Conservation (phyloP, 2,888 invertebrate genomes). For the Nymphalis urticae region DNA sequence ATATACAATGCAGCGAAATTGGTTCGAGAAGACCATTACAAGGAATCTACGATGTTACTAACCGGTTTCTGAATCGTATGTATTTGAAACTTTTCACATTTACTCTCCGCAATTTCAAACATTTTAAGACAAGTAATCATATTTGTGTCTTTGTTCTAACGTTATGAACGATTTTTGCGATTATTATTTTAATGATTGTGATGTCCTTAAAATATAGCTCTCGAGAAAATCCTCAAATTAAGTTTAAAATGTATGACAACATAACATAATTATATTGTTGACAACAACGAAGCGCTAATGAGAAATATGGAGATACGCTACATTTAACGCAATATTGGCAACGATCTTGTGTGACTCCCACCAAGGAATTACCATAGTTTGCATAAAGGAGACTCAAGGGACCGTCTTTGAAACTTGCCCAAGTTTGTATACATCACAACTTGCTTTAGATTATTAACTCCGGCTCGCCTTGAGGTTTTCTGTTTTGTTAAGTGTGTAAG, state of each 20-base stretch:
- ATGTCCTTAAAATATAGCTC: neutral
- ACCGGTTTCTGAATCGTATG: slow-evolving; percentile 42
- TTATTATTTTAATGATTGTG: slow-evolving; percentile 6
- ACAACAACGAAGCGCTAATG: slow-evolving; percentile 1
- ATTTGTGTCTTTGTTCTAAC: slow-evolving; percentile 37
- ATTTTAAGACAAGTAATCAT: slow-evolving; percentile 2
- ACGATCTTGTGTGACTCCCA: slow-evolving; percentile 70
- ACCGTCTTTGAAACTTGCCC: slow-evolving; percentile 70
- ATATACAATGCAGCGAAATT: neutral
- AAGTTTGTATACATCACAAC: slow-evolving; percentile 72
- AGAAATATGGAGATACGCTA: slow-evolving; percentile 2
- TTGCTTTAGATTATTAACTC: slow-evolving; percentile 69
- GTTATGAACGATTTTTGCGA: neutral
- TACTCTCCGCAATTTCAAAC: slow-evolving; percentile 59
- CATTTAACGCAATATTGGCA: slow-evolving; percentile 63
- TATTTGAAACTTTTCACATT: slow-evolving; percentile 65
- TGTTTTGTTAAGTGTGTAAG: neutral
- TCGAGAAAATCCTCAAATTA: neutral
- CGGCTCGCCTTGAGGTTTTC: slow-evolving; percentile 41
- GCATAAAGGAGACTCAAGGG: slow-evolving; percentile 76
- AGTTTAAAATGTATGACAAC: neutral
- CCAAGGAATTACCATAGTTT: slow-evolving; percentile 76
- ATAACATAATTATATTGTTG: neutral
- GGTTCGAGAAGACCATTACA: slow-evolving; percentile 4
- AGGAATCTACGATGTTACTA: slow-evolving; percentile 8